Percentiles rank a stretch among this genome's conserved stretches.
phyloP scores from a whole-genome alignment of 2,888 invertebrate species.

The Labia minor region DNA sequence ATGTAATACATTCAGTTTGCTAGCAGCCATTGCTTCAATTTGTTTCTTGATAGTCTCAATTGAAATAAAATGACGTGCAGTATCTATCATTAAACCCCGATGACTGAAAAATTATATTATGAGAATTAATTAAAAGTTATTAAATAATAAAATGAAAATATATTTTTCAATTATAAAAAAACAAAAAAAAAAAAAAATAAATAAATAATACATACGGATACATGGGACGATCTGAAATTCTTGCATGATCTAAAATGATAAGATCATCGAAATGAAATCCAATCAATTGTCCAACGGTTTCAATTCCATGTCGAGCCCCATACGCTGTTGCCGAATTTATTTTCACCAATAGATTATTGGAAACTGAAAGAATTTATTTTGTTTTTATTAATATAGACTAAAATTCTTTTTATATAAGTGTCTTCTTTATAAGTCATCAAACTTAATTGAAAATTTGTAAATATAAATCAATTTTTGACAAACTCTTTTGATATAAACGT shows the following conservation, averaged over 20 bases:
- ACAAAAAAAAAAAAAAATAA: too few species aligned
- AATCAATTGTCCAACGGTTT: slow-evolving; percentile 62
- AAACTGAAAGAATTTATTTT: background rate
- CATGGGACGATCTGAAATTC: slow-evolving; percentile 64
- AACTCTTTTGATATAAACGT: too few species aligned
- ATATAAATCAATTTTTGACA: too few species aligned
- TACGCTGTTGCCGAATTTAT: slow-evolving; percentile 41
- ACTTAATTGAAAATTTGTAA: too few species aligned
- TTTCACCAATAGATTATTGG: slow-evolving; percentile 30
- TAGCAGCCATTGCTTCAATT: slow-evolving; percentile 74
- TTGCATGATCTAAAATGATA: slow-evolving; percentile 49
- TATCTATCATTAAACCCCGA: slow-evolving; percentile 79
- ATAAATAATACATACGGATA: slow-evolving; percentile 43
- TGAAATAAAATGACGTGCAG: slow-evolving; percentile 77
- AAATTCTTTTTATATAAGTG: slow-evolving; percentile 46
- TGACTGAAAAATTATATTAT: slow-evolving; percentile 36
- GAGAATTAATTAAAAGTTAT: background rate
- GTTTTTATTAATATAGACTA: background rate
- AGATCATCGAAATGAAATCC: slow-evolving; percentile 38
- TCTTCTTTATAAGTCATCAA: too few species aligned
- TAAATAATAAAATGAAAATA: background rate
- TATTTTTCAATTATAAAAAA: too few species aligned
- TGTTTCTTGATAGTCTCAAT: slow-evolving; percentile 49
- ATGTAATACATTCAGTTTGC: slow-evolving; percentile 85
- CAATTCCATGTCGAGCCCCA: slow-evolving; percentile 64